Percentiles rank a stretch among this genome's conserved stretches.
Evolutionary conservation across 2,113 vertebrate species (phyloP).

Genomic region (Macrotus californicus): DNA sequence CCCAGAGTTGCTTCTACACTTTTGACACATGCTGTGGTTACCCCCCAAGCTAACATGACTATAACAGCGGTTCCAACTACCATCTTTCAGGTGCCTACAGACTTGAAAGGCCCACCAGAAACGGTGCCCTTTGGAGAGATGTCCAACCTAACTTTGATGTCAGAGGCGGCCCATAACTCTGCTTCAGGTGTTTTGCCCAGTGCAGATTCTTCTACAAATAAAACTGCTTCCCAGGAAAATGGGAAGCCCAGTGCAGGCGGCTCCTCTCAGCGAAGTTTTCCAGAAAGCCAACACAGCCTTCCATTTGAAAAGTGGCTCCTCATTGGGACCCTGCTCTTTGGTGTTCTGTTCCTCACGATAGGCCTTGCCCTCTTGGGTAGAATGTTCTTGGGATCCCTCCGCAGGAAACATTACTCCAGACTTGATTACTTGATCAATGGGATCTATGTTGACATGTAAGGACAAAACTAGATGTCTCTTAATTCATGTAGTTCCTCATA

Average conservation of each 20-base stretch:
- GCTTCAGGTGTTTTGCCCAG: accelerated
- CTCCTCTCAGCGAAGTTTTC: background rate
- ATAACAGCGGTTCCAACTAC: background rate
- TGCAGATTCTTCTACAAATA: background rate
- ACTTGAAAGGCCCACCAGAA: background rate
- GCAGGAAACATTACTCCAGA: constrained; percentile 77
- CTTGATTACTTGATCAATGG: constrained; percentile 85
- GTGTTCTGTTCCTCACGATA: constrained; percentile 76
- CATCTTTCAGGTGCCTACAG: background rate
- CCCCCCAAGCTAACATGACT: background rate
- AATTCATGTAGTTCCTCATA: background rate
- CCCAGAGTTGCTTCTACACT: accelerated
- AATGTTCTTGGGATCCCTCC: constrained; percentile 72
- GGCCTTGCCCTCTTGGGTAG: constrained; percentile 72
- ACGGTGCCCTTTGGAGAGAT: accelerated
- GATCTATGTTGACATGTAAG: constrained; percentile 81
- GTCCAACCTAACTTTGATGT: background rate
- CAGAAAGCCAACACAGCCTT: background rate
- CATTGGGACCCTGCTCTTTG: constrained; percentile 76
- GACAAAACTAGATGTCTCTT: background rate
- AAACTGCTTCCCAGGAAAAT: background rate
- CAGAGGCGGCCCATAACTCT: accelerated
- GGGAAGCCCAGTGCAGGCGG: background rate
- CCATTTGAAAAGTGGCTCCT: constrained; percentile 76
- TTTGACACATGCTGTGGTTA: background rate